Conservation (phyloP, 1,140 invertebrate species). For the Scylla paramamosain region DNA sequence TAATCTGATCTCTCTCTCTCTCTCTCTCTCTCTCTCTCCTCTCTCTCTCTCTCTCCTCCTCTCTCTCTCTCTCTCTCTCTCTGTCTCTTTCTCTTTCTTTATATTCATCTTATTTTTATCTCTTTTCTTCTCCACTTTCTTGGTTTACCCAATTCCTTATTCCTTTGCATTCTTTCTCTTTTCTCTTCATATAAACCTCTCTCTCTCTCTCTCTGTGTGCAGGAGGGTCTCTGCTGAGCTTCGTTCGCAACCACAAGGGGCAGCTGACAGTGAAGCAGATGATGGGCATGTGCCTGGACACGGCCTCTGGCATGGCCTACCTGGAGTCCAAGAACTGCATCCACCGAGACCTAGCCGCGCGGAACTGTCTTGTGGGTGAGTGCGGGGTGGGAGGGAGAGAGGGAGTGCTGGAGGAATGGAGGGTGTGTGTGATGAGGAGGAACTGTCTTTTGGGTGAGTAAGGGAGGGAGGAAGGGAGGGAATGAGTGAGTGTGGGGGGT, state of each 20-base stretch:
- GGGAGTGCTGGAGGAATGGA: neutral
- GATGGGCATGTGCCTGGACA: constrained; percentile 95
- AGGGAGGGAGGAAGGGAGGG: no score
- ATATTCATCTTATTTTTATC: no score
- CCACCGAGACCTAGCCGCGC: constrained; percentile 95
- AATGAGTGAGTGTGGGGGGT: no score
- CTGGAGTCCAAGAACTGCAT: constrained; percentile 98
- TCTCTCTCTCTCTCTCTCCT: no score
- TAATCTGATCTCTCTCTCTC: no score
- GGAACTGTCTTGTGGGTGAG: constrained; percentile 95
- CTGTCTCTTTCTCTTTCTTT: no score
- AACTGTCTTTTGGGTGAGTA: neutral
- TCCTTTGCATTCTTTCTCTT: no score
- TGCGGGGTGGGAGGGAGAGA: neutral
- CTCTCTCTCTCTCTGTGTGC: neutral
- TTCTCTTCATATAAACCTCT: no score
- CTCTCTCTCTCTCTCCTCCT: no score
- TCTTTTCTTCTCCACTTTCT: no score
- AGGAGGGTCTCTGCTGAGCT: constrained; percentile 78
- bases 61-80: no score
- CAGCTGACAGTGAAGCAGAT: constrained; percentile 87
- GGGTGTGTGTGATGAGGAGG: neutral
- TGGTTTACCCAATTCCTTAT: no score
- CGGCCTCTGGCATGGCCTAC: constrained; percentile 96
- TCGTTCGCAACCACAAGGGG: constrained; percentile 84